Base-by-base conservation (phyloP, 2,797 vertebrate species). In the Galagoides demidoff region DNA sequence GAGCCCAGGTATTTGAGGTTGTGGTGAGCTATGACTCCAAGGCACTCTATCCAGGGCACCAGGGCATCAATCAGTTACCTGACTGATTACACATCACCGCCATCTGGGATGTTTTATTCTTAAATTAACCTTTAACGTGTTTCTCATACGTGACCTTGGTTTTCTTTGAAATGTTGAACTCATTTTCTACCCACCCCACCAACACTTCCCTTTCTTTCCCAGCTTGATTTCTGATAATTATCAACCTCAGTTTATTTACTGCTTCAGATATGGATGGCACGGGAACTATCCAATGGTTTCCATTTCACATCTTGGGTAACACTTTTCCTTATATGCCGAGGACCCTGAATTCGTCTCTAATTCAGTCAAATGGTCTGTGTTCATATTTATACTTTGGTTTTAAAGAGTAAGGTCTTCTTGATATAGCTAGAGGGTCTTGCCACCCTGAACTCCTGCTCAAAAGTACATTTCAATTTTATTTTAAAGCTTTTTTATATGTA, bases 401-500 rank as follows among this genome's bases (percentile, higher is more conserved):
- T 4, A 22, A 84, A 91, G 57, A 61, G 7, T 64, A 95, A 79
- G 63, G 37, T 37, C 70, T 71, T 85, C n/a, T 45, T 85, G 52
- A 89, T 77, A 89, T 52, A 92, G 52, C 43, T 73, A 39, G 29
- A 82, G 87, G 85, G n/a, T 87, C 81, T 79, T 83, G 12, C 68
- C 76, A 71, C 34, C 45, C 63, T 79, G 71, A 92, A 85, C 59
- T 93, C 63, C 92, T 59, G 13, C 70, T 96, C 59, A 85, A 86
- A 96, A 91, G 87, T 59, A 78, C 95, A 96, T 96, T 97, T 97
- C 95, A 95, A 23, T 97, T 98, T 97, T 96, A 78, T 95, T 95
- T 93, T 70, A 97, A 96, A 95, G 89, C 59, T 27, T 68, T 76
- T 97, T 85, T 0, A 92, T 91, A 4, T 90, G 84, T 95, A 64